Evolutionary conservation across 2,797 vertebrate species (phyloP).

Genomic region (Lutjanus argentimaculatus): DNA sequence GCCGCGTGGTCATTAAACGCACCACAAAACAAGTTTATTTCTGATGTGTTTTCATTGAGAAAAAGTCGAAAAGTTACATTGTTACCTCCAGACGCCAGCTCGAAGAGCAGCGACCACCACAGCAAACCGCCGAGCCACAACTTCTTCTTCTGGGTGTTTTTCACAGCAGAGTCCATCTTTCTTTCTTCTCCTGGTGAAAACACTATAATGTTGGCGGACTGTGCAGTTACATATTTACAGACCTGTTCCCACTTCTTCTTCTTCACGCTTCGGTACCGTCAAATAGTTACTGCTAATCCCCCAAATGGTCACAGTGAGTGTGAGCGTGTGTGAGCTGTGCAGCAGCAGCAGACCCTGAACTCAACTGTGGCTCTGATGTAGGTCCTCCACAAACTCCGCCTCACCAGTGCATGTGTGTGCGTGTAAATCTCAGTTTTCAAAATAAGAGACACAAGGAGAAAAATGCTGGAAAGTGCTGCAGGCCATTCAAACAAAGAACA

Average conservation of each 20-base stretch:
- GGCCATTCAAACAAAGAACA: neutral
- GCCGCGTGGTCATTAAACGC: fast-evolving
- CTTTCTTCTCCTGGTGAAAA: conserved; percentile 48
- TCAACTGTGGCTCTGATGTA: neutral
- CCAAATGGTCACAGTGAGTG: neutral
- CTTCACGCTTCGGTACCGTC: conserved; percentile 21
- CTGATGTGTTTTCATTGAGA: conserved; percentile 1
- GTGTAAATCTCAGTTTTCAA: conserved; percentile 45
- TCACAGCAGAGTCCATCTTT: conserved; percentile 71
- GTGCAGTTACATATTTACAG: conserved; percentile 69
- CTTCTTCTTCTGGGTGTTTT: conserved; percentile 62
- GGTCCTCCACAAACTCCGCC: conserved; percentile 59
- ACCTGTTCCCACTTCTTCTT: conserved; percentile 2
- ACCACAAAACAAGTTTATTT: fast-evolving
- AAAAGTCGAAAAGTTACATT: conserved; percentile 21
- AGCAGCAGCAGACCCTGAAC: neutral
- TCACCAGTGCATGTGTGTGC: conserved; percentile 27
- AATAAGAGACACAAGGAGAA: conserved; percentile 55
- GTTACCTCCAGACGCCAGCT: conserved; percentile 77
- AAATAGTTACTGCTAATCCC: neutral
- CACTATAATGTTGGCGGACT: neutral
- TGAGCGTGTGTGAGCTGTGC: neutral
- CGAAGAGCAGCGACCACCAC: conserved; percentile 78
- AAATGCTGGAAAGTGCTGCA: neutral
- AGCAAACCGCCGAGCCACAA: conserved; percentile 68